Evolutionary conservation across 2,113 vertebrate species (phyloP).

Genomic region (Gymnogyps californianus): DNA sequence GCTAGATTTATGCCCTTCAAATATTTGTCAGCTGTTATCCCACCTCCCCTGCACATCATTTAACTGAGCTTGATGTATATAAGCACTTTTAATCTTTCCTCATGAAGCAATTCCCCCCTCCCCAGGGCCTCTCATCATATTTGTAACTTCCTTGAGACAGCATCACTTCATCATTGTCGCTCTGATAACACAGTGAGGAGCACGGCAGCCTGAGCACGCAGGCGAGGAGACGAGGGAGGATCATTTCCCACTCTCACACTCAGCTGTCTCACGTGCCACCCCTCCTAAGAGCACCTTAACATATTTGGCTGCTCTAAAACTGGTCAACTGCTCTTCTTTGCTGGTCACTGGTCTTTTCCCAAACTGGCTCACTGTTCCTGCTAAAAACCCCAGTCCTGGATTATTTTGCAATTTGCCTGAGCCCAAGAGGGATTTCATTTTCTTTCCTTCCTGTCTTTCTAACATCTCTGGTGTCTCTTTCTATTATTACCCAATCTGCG

Average conservation of each 20-base stretch:
- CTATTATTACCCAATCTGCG: constrained; percentile 36
- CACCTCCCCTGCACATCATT: constrained; percentile 8
- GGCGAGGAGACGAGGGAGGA: not conserved
- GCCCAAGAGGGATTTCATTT: not conserved
- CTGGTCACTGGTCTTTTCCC: not conserved
- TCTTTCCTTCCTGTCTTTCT: constrained; percentile 22
- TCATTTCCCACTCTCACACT: not conserved
- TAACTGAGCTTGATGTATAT: not conserved
- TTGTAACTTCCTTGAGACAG: constrained; percentile 30
- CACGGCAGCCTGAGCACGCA: not conserved
- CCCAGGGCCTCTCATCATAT: constrained; percentile 1
- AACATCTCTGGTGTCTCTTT: constrained; percentile 28
- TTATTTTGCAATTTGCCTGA: not conserved
- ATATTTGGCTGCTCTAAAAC: not conserved
- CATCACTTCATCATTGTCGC: not conserved
- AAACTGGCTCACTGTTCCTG: not conserved
- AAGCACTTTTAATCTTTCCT: constrained; percentile 42
- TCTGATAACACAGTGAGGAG: not conserved
- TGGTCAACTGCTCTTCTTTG: not conserved
- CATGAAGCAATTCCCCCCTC: constrained; percentile 14
- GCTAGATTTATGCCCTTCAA: constrained; percentile 25
- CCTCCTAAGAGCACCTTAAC: not conserved
- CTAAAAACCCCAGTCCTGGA: not conserved
- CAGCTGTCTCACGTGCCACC: accelerated
- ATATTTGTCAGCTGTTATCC: constrained; percentile 54